A percentile compares a stretch with the other conserved stretches of the same genome.
Conservation (phyloP, 2,797 vertebrate genomes). For the Toxotes lorentzi region DNA sequence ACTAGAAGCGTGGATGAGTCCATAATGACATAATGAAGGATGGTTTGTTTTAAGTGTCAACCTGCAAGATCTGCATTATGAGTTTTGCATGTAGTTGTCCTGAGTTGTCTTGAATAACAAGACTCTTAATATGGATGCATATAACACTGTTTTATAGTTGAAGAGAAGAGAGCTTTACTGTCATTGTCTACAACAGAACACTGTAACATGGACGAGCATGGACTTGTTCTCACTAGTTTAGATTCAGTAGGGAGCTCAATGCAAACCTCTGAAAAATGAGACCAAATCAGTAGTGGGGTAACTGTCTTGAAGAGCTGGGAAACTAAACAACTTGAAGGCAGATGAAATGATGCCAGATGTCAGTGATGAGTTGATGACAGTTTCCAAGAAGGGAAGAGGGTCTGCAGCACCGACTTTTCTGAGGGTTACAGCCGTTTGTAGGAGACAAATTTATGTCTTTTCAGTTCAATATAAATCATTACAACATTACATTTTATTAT, state of each 20-base stretch:
- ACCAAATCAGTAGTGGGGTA: slow-evolving; percentile 23
- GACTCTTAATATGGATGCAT: not conserved
- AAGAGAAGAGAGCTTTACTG: not conserved
- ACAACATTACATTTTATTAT: not conserved
- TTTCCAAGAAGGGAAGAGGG: not conserved
- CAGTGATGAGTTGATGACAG: slow-evolving; percentile 3
- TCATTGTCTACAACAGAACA: not conserved
- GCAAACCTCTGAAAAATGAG: slow-evolving; percentile 23
- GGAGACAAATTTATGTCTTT: not conserved
- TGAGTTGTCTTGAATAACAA: not conserved
- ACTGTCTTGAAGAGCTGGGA: not conserved
- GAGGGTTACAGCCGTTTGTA: not conserved
- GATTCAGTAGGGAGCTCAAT: not conserved
- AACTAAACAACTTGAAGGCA: slow-evolving; percentile 25
- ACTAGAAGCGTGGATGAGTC: not conserved
- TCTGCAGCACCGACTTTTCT: slow-evolving; percentile 2
- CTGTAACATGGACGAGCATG: not conserved
- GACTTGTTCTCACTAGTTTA: not conserved
- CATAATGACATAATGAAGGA: too few species aligned
- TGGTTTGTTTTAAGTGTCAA: too few species aligned
- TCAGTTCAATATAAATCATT: not conserved
- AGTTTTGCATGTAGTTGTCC: not conserved
- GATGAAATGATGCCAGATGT: slow-evolving; percentile 42
- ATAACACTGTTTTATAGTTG: not conserved
- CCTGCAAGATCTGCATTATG: too few species aligned